A percentile compares a stretch with the other conserved stretches of the same genome.
Conservation (phyloP, 1,140 invertebrate genomes). For the Orchesella cincta region DNA sequence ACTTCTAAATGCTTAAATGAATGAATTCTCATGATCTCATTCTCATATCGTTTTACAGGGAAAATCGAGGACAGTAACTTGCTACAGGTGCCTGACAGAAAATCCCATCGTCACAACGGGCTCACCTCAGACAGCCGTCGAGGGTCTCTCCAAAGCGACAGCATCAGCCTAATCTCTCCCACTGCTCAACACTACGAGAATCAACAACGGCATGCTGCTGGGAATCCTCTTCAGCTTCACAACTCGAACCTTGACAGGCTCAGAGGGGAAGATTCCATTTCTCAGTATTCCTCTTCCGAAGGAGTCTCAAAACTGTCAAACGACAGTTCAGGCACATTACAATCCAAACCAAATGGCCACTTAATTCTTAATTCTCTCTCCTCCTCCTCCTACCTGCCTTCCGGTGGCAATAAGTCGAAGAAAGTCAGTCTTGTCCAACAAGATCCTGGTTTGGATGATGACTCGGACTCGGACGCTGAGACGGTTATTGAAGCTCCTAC, state of each 20-base stretch:
- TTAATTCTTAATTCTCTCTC: too few relatives aligned
- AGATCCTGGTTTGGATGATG: background rate
- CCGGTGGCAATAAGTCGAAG: background rate
- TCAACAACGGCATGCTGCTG: background rate
- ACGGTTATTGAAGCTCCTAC: conserved; percentile 11
- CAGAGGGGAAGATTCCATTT: too few relatives aligned
- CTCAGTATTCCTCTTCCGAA: conserved; percentile 6
- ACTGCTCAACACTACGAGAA: conserved; percentile 3
- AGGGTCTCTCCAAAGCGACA: conserved; percentile 8
- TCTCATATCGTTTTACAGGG: background rate
- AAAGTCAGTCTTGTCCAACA: background rate
- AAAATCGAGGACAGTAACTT: conserved; percentile 18
- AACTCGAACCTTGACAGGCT: too few relatives aligned
- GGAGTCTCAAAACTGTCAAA: too few relatives aligned
- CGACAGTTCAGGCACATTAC: background rate
- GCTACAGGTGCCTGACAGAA: conserved; percentile 7
- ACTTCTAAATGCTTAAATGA: too few relatives aligned
- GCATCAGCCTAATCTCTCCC: conserved; percentile 4
- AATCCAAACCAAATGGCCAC: background rate
- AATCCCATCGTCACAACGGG: background rate
- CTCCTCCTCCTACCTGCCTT: background rate
- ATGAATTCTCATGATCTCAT: too few relatives aligned
- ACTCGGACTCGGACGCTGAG: conserved; percentile 19
- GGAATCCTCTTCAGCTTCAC: background rate
- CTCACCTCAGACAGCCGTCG: background rate